Evolutionary conservation across 2,797 vertebrate species (phyloP).

Genomic region (Cryptoprocta ferox): DNA sequence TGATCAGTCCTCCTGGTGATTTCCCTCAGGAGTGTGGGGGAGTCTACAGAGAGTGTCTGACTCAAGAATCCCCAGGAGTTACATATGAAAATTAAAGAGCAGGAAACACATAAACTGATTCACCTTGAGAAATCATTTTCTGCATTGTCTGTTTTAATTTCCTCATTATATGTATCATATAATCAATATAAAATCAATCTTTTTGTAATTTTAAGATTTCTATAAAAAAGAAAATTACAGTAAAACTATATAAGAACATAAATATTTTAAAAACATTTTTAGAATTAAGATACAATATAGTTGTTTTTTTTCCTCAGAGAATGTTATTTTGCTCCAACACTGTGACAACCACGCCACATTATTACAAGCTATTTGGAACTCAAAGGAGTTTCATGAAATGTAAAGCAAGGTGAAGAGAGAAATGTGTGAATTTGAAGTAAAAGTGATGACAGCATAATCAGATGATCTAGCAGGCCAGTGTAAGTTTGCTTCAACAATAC

Average conservation of each 20-base stretch:
- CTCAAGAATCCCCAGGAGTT: background rate
- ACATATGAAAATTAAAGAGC: slow-evolving; percentile 41
- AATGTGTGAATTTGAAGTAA: slow-evolving; percentile 24
- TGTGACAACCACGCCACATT: background rate
- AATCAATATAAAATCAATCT: background rate
- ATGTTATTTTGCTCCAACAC: background rate
- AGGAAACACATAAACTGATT: background rate
- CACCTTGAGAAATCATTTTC: slow-evolving; percentile 1
- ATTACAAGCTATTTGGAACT: background rate
- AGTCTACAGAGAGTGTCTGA: background rate
- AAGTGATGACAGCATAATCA: background rate
- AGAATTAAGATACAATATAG: background rate
- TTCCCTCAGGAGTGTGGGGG: background rate
- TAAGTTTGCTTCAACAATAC: background rate
- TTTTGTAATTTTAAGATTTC: background rate
- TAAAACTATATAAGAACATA: background rate
- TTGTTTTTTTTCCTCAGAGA: background rate
- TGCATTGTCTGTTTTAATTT: slow-evolving; percentile 44
- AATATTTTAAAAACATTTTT: background rate
- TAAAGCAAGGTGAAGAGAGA: background rate
- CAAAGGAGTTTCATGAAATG: background rate
- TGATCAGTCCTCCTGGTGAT: background rate
- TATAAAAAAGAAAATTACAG: background rate
- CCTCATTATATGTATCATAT: background rate
- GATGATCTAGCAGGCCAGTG: background rate